A percentile compares a stretch with the other conserved stretches of the same genome.
Conservation (phyloP, 1,140 invertebrate genomes). For the Leptinotarsa texana region DNA sequence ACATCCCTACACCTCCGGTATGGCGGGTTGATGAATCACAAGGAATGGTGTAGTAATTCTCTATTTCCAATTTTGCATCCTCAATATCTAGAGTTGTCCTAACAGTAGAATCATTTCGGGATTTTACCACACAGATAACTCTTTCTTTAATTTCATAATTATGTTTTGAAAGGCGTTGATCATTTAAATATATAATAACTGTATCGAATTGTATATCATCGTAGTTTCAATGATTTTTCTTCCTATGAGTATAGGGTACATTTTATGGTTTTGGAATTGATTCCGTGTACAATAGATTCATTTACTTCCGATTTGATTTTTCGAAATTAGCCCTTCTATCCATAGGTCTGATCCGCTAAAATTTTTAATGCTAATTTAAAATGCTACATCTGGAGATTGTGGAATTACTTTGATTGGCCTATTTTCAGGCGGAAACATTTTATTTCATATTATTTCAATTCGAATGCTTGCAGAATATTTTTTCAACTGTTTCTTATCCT, state of each 20-base stretch:
- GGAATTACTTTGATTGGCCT: neutral
- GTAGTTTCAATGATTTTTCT: neutral
- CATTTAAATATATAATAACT: neutral
- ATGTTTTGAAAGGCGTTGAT: no score
- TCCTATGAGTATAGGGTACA: no score
- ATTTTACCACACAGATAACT: neutral
- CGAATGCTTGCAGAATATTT: no score
- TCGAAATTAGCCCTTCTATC: neutral
- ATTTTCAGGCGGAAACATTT: neutral
- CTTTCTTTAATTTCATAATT: neutral
- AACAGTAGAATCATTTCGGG: neutral
- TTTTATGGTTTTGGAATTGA: conserved; percentile 3
- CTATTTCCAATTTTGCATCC: neutral
- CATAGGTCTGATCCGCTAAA: neutral
- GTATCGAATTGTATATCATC: neutral
- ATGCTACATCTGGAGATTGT: neutral
- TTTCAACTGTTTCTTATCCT: no score
- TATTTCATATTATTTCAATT: neutral
- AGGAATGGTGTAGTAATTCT: neutral
- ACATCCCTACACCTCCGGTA: no score
- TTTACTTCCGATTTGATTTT: neutral
- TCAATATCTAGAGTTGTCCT: neutral
- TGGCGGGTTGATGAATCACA: neutral
- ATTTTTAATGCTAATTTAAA: neutral
- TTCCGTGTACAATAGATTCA: neutral